These are phyloP conservation scores for Acrocephalus scirpaceus DNA, from an alignment of 2,797 vertebrate genomes.

Conservation along the genomic window DNA sequence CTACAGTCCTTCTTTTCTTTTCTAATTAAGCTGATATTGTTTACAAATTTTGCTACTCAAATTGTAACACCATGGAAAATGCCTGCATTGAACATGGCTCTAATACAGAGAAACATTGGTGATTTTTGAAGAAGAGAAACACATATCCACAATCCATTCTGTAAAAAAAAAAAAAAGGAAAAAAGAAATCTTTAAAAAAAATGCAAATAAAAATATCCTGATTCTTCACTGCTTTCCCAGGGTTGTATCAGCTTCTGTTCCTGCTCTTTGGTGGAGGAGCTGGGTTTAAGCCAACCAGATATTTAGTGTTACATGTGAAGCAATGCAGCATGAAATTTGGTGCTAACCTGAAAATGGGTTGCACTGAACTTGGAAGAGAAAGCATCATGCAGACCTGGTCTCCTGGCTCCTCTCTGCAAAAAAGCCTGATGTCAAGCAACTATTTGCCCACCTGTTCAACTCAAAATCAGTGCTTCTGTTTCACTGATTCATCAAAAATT, in stretches of 20 bases:
- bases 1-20: slow-evolving; percentile 25
- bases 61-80: neutral
- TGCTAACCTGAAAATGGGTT: neutral
- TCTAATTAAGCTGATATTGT: slow-evolving; percentile 29
- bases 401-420: neutral
- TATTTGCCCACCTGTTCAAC: neutral
- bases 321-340: neutral
- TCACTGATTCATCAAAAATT: neutral
- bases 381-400: neutral
- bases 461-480: neutral
- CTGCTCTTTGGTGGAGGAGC: neutral
- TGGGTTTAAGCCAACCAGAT: neutral
- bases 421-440: neutral
- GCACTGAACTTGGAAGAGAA: neutral
- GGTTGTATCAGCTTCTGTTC: neutral
- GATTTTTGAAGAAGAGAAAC: neutral
- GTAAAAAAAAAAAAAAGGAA: neutral
- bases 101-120: neutral
- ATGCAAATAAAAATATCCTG: neutral
- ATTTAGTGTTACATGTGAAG: neutral
- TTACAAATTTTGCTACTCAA: slow-evolving; percentile 25
- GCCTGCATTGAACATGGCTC: neutral
- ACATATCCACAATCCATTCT: neutral
- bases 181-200: neutral
- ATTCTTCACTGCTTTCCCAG: neutral